phyloP scores from a whole-genome alignment of 92 coral and sea anemone genomes.

The Paramuricea clavata region DNA sequence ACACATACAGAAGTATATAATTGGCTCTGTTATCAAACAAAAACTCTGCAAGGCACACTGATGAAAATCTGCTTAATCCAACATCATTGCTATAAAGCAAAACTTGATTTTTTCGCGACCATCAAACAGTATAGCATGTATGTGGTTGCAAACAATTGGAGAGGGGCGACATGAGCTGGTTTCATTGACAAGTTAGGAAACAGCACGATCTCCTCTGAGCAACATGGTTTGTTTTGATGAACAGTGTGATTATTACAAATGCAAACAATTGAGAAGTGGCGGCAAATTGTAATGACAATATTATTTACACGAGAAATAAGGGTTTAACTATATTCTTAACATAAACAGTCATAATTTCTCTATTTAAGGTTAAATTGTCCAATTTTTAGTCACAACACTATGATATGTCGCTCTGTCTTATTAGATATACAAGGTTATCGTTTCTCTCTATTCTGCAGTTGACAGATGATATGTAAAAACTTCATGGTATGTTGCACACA shows the following conservation, averaged over 20 bases:
- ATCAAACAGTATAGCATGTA: slow-evolving; percentile 1
- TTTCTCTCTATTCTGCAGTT: neutral
- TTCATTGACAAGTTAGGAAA: neutral
- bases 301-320: neutral
- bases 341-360: neutral
- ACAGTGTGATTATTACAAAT: slow-evolving; percentile 26
- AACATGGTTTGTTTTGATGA: slow-evolving; percentile 39
- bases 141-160: neutral
- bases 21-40: slow-evolving; percentile 40
- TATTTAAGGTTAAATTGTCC: neutral
- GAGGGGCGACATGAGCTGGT: neutral
- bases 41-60: slow-evolving; percentile 5
- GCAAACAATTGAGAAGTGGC: slow-evolving; percentile 30
- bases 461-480: slow-evolving; percentile 33
- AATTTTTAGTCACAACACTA: neutral
- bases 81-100: slow-evolving; percentile 1
- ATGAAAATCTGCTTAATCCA: slow-evolving; percentile 47
- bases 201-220: slow-evolving; percentile 23
- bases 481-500: slow-evolving; percentile 38
- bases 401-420: neutral
- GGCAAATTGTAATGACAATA: slow-evolving; percentile 7
- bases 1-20: slow-evolving; percentile 21
- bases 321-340: neutral
- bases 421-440: neutral
- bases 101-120: neutral